Percentiles rank a stretch among this genome's conserved stretches.
phyloP scores from a whole-genome alignment of 2,888 invertebrate genomes.

The Cryptocephalus moraei region DNA sequence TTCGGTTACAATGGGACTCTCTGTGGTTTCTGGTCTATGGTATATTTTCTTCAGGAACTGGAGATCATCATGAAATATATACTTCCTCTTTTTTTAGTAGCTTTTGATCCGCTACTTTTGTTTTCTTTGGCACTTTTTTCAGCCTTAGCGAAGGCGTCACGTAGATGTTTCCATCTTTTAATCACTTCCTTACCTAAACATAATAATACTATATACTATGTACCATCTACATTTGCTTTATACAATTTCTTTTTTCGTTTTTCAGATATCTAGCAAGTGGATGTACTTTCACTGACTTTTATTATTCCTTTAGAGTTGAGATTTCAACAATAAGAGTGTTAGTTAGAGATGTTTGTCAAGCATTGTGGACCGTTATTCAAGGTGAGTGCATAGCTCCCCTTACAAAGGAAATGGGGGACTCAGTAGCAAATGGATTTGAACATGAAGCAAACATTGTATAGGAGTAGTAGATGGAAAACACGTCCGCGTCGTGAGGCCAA shows the following conservation, averaged over 20 bases:
- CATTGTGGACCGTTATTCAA: conserved; percentile 3
- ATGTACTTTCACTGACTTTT: conserved; percentile 5
- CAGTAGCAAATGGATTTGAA: conserved; percentile 1
- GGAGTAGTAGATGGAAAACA: conserved; percentile 6
- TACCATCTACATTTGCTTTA: not conserved
- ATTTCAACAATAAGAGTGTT: conserved; percentile 5
- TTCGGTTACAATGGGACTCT: too few species aligned
- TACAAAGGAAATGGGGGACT: conserved; percentile 2
- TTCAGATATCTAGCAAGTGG: conserved; percentile 8
- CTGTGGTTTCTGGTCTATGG: too few species aligned
- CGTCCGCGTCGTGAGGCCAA: conserved; percentile 2
- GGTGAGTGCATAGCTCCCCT: conserved; percentile 2
- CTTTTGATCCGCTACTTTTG: too few species aligned
- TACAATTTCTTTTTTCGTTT: conserved; percentile 2
- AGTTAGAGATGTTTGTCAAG: conserved; percentile 2
- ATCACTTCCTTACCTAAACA: conserved; percentile 7
- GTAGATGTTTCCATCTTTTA: conserved; percentile 5
- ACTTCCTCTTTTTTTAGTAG: too few species aligned
- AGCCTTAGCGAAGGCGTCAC: too few species aligned
- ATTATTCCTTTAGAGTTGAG: conserved; percentile 4
- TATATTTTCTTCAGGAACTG: too few species aligned
- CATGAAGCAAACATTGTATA: conserved; percentile 3
- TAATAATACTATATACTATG: conserved; percentile 1
- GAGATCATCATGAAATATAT: too few species aligned
- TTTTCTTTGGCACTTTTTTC: too few species aligned